Conservation (phyloP, 1,140 invertebrate species). For the Drosophila murphyi region DNA sequence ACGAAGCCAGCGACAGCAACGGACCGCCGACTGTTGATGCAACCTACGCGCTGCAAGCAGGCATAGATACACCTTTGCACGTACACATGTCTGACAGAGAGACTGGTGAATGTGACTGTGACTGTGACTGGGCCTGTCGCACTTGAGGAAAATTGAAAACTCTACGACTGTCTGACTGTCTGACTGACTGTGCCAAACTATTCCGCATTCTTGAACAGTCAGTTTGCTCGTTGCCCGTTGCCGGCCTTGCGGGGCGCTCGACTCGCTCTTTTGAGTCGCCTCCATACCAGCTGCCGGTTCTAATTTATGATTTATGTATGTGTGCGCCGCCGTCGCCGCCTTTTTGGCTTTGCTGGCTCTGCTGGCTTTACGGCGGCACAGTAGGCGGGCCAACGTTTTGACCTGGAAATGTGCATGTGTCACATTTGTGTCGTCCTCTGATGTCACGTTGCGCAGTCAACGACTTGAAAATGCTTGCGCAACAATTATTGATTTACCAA, state of each 20-base stretch:
- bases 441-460: conserved; percentile 57
- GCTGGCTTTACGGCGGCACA: conserved; percentile 43
- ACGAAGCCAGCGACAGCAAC: conserved; percentile 1
- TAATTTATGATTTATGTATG: conserved; percentile 75
- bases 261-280: conserved; percentile 36
- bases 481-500: conserved; percentile 75
- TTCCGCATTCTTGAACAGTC: conserved; percentile 69
- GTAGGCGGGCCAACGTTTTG: conserved; percentile 64
- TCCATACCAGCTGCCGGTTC: conserved; percentile 55
- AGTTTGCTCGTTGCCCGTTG: not conserved
- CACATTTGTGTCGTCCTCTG: conserved; percentile 44
- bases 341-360: conserved; percentile 23
- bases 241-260: conserved; percentile 37
- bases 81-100: conserved; percentile 17
- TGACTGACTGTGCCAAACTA: conserved; percentile 54
- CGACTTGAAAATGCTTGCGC: conserved; percentile 64
- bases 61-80: not conserved
- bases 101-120: conserved; percentile 22
- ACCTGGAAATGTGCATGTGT: conserved; percentile 56
- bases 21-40: conserved; percentile 62
- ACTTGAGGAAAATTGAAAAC: conserved; percentile 53
- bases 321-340: not conserved
- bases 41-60: conserved; percentile 57
- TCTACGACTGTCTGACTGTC: conserved; percentile 17
- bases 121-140: conserved; percentile 1